Base-by-base conservation (phyloP, 2,888 invertebrate genomes). In the Lycocerus yunnanus region DNA sequence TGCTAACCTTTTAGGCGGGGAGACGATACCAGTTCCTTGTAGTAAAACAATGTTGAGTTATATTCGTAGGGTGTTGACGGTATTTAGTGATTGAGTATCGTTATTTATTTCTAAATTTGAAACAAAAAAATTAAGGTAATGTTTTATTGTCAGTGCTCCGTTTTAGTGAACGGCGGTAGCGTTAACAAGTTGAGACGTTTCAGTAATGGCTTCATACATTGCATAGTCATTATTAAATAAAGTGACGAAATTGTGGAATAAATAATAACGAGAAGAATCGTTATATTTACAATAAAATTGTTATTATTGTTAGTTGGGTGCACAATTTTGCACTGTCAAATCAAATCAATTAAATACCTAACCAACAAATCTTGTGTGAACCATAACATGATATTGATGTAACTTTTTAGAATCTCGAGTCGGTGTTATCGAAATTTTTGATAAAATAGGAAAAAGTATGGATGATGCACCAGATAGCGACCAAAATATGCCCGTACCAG, bases 1-100 rank as follows among this genome's bases (percentile, higher is more conserved):
- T 86, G 84, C 82, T 87, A 86, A 86, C 86, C 86, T 86, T 85
- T 84, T 84, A 85, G 85, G 85, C 84, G 85, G 85, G 84, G 85
- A 85, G 83, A 83, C 80, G 81, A 82, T 43, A 43, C 43, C 43
- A 81, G 80, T 82, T 73, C 73, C 75, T 75, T 77, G 75, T 79
- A 78, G 78, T 79, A 78, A 81, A 81, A 80, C 79, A 82, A 82
- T 81, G 81, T 80, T 20, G 63, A 20, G 71, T 67, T 61, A 24
- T 58, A 68, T 21, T 61, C n/a, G 59, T 78, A 74, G 14, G 15
- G 18, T 21, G 65, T 71, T 68, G 67, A 16, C 11, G 15, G 43
- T 43, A 58, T 15, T 61, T 58, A 11, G 21, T 24, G 24, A 13
- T 27, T 61, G 16, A 16, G 21, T n/a, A 59, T 66, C 60, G 58